Evolutionary conservation across 2,888 invertebrate species (phyloP).

Genomic region (Serrognathus titanus): DNA sequence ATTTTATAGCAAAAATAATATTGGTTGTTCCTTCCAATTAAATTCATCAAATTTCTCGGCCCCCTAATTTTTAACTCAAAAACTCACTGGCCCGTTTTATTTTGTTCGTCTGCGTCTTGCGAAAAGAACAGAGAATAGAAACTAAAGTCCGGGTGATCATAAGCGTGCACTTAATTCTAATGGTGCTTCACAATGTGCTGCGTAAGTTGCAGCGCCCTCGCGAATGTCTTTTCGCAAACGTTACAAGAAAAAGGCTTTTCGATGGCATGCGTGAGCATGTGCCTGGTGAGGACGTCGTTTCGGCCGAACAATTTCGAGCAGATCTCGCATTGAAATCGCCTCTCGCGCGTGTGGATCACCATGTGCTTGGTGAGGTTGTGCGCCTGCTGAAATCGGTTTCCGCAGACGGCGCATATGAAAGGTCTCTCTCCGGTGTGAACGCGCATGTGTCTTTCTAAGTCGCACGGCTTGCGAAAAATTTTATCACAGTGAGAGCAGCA

Average conservation of each 20-base stretch:
- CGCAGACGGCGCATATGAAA: constrained; percentile 38
- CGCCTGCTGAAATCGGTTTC: constrained; percentile 34
- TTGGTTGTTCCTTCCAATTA: too few species aligned
- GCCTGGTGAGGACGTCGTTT: constrained; percentile 43
- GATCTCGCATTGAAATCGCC: constrained; percentile 42
- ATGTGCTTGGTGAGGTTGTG: constrained; percentile 47
- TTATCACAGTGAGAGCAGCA: constrained; percentile 42
- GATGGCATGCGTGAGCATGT: constrained; percentile 44
- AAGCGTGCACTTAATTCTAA: background rate
- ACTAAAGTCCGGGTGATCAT: too few species aligned
- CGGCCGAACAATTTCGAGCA: constrained; percentile 44
- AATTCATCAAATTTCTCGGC: too few species aligned
- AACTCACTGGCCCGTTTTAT: too few species aligned
- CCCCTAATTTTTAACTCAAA: too few species aligned
- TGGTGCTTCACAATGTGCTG: constrained; percentile 24
- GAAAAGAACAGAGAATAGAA: too few species aligned
- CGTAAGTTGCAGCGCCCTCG: constrained; percentile 27
- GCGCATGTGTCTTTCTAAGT: constrained; percentile 43
- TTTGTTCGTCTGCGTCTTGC: too few species aligned
- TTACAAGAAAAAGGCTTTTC: constrained; percentile 43
- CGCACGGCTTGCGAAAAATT: constrained; percentile 43
- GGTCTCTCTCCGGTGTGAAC: constrained; percentile 48
- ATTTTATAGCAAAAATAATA: too few species aligned
- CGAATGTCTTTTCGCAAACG: constrained; percentile 40
- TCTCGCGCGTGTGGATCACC: constrained; percentile 43